Base-by-base conservation (phyloP, 1,140 invertebrate species). In the Pseudomyrmex gracilis region DNA sequence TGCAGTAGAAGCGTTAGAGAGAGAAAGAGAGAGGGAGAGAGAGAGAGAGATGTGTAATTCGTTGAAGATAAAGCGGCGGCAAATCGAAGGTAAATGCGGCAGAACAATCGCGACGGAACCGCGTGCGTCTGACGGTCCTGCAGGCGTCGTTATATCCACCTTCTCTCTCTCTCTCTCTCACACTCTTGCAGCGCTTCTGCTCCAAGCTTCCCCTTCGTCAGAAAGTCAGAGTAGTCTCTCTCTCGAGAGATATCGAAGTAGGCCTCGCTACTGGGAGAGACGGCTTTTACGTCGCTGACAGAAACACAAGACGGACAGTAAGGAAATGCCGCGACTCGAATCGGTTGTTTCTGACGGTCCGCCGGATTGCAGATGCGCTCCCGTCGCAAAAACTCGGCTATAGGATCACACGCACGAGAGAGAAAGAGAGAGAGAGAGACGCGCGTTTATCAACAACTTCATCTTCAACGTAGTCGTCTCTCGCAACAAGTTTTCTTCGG, bases 91-190 rank as follows among this genome's bases (percentile, higher is more conserved):
- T 74, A 82, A 87, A 87, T 66, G 82, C 83, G 73, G 71, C n/a
- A 22, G 85, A 84, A 74, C 64, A 57, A 84, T 78, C 80, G 22
- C 34, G 34, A 20, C 12, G 47, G 85, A 66, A 15, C 49, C 60
- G 83, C 49, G 51, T 93, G 92, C 83, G 78, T 89, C 87, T 93
- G 92, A 93, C 92, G 90, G 88, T 91, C 88, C 87, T 87, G 89
- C 83, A 86, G 85, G 85, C 87, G 82, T 68, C 83, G 82, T 82
- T 70, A 84, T 76, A 89, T 85, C 63, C 64, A 68, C 51, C 49
- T 45, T 63, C 68, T 71, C 47, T n/a, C 64, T 60, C 60, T 34
- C 34, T 34, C 5, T 34, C 34, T 34, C 34, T 34, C 34, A 5
- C 7, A 34, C 34, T 0, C 34, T 34, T 34, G 78, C 47, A 22